These are phyloP conservation scores for Drosophila gaucha DNA, from an alignment of 2,888 invertebrate genomes.

Conservation along the genomic window DNA sequence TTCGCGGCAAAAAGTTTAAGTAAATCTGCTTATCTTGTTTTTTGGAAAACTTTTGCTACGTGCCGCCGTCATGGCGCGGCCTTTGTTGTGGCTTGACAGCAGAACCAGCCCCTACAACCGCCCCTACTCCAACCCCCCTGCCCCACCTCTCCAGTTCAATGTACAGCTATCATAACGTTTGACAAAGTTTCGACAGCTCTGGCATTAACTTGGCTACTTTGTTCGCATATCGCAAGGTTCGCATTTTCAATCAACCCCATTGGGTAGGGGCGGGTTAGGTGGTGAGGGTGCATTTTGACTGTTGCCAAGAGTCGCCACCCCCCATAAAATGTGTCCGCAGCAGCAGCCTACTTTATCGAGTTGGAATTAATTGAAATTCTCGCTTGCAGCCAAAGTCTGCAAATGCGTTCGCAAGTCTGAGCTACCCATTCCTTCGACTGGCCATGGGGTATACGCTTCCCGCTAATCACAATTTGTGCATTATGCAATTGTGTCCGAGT, in stretches of 20 bases:
- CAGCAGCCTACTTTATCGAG: conserved; percentile 42
- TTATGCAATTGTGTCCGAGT: conserved; percentile 3
- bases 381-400: conserved; percentile 35
- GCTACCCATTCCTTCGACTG: neutral
- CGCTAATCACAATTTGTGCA: conserved; percentile 14
- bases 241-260: conserved; percentile 61
- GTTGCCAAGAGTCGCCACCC: conserved; percentile 47
- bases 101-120: neutral
- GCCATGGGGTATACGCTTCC: neutral
- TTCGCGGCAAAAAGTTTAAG: conserved; percentile 70
- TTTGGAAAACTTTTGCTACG: conserved; percentile 71
- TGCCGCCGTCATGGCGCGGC: conserved; percentile 78
- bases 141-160: conserved; percentile 47
- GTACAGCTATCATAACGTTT: conserved; percentile 72
- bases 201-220: conserved; percentile 61
- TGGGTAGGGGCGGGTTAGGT: neutral
- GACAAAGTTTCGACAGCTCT: conserved; percentile 64
- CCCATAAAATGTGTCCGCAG: conserved; percentile 9
- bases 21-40: conserved; percentile 82
- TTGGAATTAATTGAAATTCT: conserved; percentile 69
- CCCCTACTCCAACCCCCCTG: neutral
- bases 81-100: conserved; percentile 55
- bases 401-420: conserved; percentile 11
- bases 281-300: conserved; percentile 2
- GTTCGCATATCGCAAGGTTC: conserved; percentile 49